These are phyloP conservation scores for Chaetops frenatus DNA, from an alignment of 2,113 vertebrate species.

Conservation along the genomic window DNA sequence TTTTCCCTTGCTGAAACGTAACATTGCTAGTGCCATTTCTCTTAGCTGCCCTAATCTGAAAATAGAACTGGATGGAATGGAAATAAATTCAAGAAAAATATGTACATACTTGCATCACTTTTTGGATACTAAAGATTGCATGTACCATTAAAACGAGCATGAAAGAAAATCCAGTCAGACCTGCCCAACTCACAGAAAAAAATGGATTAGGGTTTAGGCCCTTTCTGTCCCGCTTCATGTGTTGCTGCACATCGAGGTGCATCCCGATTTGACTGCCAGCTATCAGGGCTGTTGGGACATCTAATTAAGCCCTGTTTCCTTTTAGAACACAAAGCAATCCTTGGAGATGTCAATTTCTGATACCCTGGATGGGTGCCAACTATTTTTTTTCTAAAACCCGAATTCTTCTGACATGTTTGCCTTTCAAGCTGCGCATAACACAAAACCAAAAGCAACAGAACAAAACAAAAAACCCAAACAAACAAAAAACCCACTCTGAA, in stretches of 20 bases:
- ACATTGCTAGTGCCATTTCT: neutral
- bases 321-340: neutral
- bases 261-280: neutral
- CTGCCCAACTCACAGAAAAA: neutral
- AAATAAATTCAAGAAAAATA: neutral
- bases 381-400: neutral
- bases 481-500: neutral
- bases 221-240: neutral
- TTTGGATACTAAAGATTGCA: neutral
- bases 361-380: neutral
- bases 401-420: neutral
- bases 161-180: neutral
- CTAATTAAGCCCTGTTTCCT: neutral
- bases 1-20: neutral
- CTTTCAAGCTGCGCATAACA: neutral
- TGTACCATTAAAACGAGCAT: neutral
- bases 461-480: neutral
- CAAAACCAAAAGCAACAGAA: neutral
- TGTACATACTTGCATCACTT: neutral
- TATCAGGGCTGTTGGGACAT: neutral
- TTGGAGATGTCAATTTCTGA: neutral
- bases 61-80: neutral
- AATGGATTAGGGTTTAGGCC: neutral
- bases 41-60: neutral
- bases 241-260: neutral